Conservation (phyloP, 2,113 vertebrate genomes). For the Leptobrachium ailaonicum region DNA sequence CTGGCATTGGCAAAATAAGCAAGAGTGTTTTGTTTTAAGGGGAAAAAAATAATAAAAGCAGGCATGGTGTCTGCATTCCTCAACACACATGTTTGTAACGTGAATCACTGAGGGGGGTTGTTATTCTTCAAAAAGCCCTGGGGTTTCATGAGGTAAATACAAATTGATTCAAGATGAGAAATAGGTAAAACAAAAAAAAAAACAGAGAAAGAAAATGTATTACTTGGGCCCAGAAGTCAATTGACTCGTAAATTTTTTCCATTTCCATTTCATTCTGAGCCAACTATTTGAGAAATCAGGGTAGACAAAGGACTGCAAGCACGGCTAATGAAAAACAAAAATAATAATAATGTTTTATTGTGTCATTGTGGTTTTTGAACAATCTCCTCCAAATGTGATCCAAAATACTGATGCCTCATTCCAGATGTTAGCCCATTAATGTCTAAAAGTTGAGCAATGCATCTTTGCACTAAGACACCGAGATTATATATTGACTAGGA, state of each 20-base stretch:
- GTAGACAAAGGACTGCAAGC: neutral
- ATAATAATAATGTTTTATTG: conserved; percentile 5
- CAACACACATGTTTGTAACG: conserved; percentile 33
- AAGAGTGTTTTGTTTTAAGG: conserved; percentile 14
- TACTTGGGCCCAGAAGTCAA: no score
- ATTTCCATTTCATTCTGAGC: no score
- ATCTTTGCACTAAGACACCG: no score
- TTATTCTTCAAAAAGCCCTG: neutral
- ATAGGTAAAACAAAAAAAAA: conserved; percentile 2
- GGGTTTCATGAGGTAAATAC: conserved; percentile 34
- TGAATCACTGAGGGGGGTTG: conserved; percentile 13
- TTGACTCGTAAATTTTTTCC: no score
- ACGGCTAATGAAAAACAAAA: neutral
- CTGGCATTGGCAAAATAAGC: no score
- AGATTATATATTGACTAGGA: no score
- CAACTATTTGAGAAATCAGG: neutral
- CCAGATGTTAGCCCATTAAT: no score
- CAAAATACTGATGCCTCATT: no score
- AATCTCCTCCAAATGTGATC: no score
- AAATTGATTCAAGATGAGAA: conserved; percentile 12
- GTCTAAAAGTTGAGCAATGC: no score
- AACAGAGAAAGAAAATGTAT: no score
- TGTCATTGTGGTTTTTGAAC: no score
- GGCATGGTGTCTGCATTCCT: conserved; percentile 39
- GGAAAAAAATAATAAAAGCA: conserved; percentile 8